Evolutionary conservation across 1,140 invertebrate genomes (phyloP).

Genomic region (Cecropterus lyciades): DNA sequence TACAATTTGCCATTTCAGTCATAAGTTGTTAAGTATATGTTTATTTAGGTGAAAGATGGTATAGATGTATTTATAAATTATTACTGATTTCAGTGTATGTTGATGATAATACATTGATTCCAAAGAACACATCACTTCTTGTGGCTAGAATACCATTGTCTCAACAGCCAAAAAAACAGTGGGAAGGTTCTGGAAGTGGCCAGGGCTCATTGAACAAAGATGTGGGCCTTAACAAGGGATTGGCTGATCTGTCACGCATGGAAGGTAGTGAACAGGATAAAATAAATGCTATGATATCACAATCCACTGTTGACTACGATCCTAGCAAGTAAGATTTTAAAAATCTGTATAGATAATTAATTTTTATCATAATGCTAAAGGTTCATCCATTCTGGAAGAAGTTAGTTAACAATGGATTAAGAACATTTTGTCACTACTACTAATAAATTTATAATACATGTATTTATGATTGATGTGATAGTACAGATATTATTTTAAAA

Average conservation of each 20-base stretch:
- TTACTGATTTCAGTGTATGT: slow-evolving; percentile 90
- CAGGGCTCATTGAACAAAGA: slow-evolving; percentile 72
- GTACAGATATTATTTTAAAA: too few relatives aligned
- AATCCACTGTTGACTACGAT: slow-evolving; percentile 98
- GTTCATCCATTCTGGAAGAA: slow-evolving; percentile 6
- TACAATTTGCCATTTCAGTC: too few relatives aligned
- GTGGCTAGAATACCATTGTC: slow-evolving; percentile 95
- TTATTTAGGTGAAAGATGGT: too few relatives aligned
- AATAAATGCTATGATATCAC: slow-evolving; percentile 98
- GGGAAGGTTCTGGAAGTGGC: slow-evolving; percentile 85
- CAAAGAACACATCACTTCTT: slow-evolving; percentile 98
- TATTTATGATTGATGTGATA: too few relatives aligned
- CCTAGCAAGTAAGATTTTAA: slow-evolving; percentile 94
- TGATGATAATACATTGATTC: slow-evolving; percentile 95
- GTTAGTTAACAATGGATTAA: slow-evolving; percentile 22
- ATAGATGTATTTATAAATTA: background rate
- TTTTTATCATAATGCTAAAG: background rate
- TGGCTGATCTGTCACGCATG: slow-evolving; percentile 94
- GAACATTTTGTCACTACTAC: background rate
- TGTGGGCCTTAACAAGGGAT: slow-evolving; percentile 85
- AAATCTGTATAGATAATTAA: background rate
- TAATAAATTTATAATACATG: too few relatives aligned
- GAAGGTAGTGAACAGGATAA: slow-evolving; percentile 98
- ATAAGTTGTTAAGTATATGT: too few relatives aligned
- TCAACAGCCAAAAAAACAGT: slow-evolving; percentile 90